A percentile compares a stretch with the other conserved stretches of the same genome.
Evolutionary conservation across 2,113 vertebrate genomes (phyloP).

Genomic region (Labeo rohita): DNA sequence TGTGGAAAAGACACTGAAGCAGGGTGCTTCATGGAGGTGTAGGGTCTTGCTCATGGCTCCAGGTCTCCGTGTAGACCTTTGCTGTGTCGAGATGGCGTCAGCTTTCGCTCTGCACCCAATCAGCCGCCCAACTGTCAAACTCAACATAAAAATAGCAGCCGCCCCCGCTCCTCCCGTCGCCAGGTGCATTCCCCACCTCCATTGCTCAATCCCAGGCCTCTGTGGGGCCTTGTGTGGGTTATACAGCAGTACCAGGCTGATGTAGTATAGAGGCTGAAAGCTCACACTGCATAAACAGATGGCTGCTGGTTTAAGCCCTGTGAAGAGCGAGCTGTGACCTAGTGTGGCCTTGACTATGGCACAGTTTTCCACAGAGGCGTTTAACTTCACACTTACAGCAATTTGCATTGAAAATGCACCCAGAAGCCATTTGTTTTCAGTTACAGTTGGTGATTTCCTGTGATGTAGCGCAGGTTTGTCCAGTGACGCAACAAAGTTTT

Average conservation of each 20-base stretch:
- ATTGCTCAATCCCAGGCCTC: not conserved
- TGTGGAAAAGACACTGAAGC: not conserved
- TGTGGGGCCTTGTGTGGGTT: not conserved
- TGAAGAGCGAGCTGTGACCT: not conserved
- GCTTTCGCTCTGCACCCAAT: conserved; percentile 5
- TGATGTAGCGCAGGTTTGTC: not conserved
- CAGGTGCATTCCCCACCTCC: conserved; percentile 43
- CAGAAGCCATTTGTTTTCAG: not conserved
- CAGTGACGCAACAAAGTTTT: not conserved
- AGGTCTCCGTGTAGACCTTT: not conserved
- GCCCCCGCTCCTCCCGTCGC: not conserved
- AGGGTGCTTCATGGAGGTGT: not conserved
- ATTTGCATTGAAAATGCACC: not conserved
- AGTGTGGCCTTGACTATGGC: not conserved
- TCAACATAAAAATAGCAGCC: conserved; percentile 34
- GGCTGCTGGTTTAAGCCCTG: not conserved
- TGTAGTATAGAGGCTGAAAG: not conserved
- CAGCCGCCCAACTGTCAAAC: not conserved
- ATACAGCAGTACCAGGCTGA: not conserved
- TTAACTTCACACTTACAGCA: not conserved
- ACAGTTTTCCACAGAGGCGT: not conserved
- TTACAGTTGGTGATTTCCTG: not conserved
- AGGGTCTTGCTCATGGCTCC: conserved; percentile 26
- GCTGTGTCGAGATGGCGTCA: not conserved
- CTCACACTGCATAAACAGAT: not conserved